Base-by-base conservation (phyloP, 2,888 invertebrate genomes). In the Lomographa bimaculata region DNA sequence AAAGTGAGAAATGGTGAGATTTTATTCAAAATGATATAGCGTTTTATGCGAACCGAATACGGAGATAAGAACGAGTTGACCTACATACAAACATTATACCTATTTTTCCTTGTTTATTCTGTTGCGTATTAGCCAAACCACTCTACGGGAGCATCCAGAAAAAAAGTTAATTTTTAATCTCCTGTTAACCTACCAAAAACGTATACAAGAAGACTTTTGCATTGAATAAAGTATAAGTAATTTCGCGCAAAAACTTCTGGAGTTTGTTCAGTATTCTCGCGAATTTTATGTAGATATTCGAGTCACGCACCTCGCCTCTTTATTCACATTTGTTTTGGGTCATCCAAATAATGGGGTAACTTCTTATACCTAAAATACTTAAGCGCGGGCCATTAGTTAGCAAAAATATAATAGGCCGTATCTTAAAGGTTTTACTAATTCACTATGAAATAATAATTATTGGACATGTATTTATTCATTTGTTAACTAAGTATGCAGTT, bases 271-370 rank as follows among this genome's bases (percentile, higher is more conserved):
- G 60, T 61, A 62, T 50, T 19, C 37, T 25, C 53, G 60, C 59
- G 64, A 70, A 71, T 66, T 67, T 75, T 64, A 65, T 58, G 66
- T 54, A 53, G 60, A 57, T 21, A 67, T 84, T 84, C 81, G 29
- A 69, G 79, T 81, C 86, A 86, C 85, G 85, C 66, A 61, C 67
- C 59, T 53, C 56, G 53, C 50, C 55, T 58, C 65, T 84, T 83
- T 84, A 82, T 81, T 76, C 79, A 74, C 74, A 76, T 82, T 78
- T 69, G 68, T 67, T 70, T 69, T 66, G 67, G 67, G 72, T 64
- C 70, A 72, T 78, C 36, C 21, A 79, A 81, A 80, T 82, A 81
- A 83, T 73, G 69, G 71, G 64, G 64, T 66, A 68, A 73, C 70
- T 79, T 71, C 63, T 71, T 60, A 60, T 65, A 63, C 68, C 69